A percentile compares a stretch with the other conserved stretches of the same genome.
Conservation (phyloP, 2,797 vertebrate genomes). For the Enoplosus armatus region DNA sequence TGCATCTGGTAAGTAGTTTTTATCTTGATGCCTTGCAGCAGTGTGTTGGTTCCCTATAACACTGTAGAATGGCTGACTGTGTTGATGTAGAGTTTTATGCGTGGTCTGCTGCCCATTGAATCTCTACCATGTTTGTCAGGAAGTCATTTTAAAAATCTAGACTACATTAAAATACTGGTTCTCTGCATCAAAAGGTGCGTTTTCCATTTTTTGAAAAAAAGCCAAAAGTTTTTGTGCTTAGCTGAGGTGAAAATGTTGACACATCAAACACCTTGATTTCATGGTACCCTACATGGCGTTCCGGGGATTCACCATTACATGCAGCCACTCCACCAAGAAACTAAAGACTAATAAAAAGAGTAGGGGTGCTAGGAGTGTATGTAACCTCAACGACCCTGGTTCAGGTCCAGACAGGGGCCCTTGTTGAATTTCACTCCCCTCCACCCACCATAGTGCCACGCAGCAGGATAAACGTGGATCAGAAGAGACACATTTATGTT, state of each 20-base stretch:
- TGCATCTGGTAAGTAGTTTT: conserved; percentile 94
- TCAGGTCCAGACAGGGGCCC: conserved; percentile 14
- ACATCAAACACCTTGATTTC: not conserved
- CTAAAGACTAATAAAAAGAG: not conserved
- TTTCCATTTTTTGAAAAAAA: not conserved
- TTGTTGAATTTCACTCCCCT: not conserved
- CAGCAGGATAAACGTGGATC: not conserved
- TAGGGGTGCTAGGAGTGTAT: not conserved
- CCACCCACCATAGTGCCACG: not conserved
- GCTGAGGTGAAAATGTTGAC: not conserved
- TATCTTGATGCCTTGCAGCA: not conserved
- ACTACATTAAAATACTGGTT: not conserved
- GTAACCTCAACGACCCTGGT: not conserved
- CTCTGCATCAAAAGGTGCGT: not conserved
- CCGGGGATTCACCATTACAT: not conserved
- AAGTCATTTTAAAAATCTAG: not conserved
- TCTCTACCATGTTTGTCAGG: not conserved
- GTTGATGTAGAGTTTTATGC: not conserved
- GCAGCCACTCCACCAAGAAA: not conserved
- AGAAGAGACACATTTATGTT: not conserved
- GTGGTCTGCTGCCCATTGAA: not conserved
- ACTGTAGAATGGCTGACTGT: not conserved
- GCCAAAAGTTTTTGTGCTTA: not conserved
- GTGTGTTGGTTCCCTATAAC: not conserved
- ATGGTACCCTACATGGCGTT: not conserved